Conservation (phyloP, 2,888 invertebrate species). For the Hedya salicella region DNA sequence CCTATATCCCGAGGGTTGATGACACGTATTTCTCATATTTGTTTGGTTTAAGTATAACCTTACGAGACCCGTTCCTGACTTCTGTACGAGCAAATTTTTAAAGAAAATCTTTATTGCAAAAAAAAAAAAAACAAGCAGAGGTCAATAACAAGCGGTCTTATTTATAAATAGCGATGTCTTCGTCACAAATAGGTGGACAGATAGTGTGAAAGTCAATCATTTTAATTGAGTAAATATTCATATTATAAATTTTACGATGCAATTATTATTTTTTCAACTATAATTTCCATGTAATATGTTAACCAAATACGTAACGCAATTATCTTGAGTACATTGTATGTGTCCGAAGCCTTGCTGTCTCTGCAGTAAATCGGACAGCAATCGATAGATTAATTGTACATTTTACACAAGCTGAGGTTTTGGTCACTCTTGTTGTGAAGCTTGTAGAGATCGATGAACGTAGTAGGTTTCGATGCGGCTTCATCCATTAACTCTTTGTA, state of each 20-base stretch:
- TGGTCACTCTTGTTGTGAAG: neutral
- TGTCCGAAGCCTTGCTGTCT: neutral
- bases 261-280: too few species aligned
- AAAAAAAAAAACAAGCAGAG: too few species aligned
- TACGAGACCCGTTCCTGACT: conserved; percentile 4
- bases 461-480: neutral
- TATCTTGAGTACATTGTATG: too few species aligned
- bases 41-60: conserved; percentile 34
- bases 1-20: conserved; percentile 70
- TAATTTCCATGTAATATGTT: too few species aligned
- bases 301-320: too few species aligned
- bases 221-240: too few species aligned
- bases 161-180: too few species aligned
- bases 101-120: neutral
- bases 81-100: neutral
- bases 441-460: neutral
- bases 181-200: too few species aligned
- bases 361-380: neutral
- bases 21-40: conserved; percentile 50
- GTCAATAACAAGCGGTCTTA: too few species aligned
- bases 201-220: too few species aligned
- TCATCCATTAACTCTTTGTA: neutral
- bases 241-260: too few species aligned
- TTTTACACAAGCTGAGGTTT: neutral
- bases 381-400: neutral